Conservation (phyloP, 2,888 invertebrate genomes). For the Leuctra nigra region DNA sequence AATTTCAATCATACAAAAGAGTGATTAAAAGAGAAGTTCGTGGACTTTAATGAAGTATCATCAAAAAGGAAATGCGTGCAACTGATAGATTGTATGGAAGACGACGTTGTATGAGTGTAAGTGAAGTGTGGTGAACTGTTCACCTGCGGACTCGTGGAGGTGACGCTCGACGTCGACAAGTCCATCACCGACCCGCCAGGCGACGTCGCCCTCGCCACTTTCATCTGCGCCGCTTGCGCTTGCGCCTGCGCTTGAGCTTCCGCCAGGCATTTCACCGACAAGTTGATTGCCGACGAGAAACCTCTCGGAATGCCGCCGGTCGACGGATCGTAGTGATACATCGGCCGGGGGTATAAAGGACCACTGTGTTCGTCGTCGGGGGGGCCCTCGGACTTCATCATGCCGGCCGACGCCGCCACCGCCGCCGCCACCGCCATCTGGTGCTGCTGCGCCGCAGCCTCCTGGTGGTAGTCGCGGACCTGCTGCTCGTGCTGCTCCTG, state of each 20-base stretch:
- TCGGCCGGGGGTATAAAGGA: conserved; percentile 71
- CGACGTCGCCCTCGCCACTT: conserved; percentile 60
- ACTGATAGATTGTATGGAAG: too few relatives aligned
- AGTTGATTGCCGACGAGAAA: conserved; percentile 66
- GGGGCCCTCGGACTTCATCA: conserved; percentile 61
- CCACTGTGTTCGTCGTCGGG: conserved; percentile 57
- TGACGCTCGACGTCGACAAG: conserved; percentile 78
- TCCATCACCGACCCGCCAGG: conserved; percentile 77
- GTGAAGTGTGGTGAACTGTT: too few relatives aligned
- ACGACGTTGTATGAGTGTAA: background rate
- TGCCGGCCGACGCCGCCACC: conserved; percentile 46
- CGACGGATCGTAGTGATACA: conserved; percentile 75
- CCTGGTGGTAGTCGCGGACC: conserved; percentile 54
- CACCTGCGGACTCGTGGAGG: conserved; percentile 78
- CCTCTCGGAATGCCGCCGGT: conserved; percentile 62
- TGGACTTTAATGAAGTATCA: too few relatives aligned
- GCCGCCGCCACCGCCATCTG: conserved; percentile 48
- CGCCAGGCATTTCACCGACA: conserved; percentile 77
- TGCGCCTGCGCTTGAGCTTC: conserved; percentile 48
- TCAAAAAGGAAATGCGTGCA: too few relatives aligned
- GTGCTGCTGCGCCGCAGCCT: conserved; percentile 43
- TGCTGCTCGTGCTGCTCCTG: conserved; percentile 51
- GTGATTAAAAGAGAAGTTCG: too few relatives aligned
- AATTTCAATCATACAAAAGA: too few relatives aligned
- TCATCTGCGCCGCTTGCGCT: conserved; percentile 45